Evolutionary conservation across 2,797 vertebrate species (phyloP), one percentile per base, ranked within the genome.

Genomic region (Caiman crocodilus): DNA sequence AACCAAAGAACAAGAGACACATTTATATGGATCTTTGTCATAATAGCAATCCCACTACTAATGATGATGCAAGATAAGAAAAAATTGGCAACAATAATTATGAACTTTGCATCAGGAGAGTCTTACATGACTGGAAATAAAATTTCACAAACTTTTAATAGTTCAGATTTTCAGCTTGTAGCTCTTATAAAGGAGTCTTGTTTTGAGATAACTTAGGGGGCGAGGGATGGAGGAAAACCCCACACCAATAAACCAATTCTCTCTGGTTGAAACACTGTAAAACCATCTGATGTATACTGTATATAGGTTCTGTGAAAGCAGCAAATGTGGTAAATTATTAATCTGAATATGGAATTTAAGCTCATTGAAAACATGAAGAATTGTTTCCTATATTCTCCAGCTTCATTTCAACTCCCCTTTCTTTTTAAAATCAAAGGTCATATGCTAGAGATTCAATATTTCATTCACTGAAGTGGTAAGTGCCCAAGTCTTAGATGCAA

Each of bases 131-230:
- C 59, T 90, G 30, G 23, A 79, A 93, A 89, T 26, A 32, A 8
- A 4, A 15, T 23, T 87, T 79, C 30, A 79, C 2, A 21, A 16
- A 35, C 58, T 28, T 42, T 57, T 18, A 55, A 35, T 0, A 79
- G 23, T 67, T 87, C 23, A 21, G 21, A 77, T 89, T 20, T 8
- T 20, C 35, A 23, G 25, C 28, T 58, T 42, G 67, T 17, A 56
- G 89, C 63, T 25, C 18, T 5, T 56, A 67, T 1, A 0, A 1
- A 4, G 61, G 76, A 69, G n/a, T 3, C 15, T 26, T 17, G 26
- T 7, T 25, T 67, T 61, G 20, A 25, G 23, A 3, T 13, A 56
- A 28, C 59, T 82, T 28, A 5, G 65, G 57, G 30, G 57, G 30
- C 82, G 12, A 4, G 1, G 10, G 13, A 10, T 2, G 12, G 12